A percentile compares a stretch with the other conserved stretches of the same genome.
Evolutionary conservation across 2,888 invertebrate species (phyloP).

Genomic region (Willowsia nigromaculata): DNA sequence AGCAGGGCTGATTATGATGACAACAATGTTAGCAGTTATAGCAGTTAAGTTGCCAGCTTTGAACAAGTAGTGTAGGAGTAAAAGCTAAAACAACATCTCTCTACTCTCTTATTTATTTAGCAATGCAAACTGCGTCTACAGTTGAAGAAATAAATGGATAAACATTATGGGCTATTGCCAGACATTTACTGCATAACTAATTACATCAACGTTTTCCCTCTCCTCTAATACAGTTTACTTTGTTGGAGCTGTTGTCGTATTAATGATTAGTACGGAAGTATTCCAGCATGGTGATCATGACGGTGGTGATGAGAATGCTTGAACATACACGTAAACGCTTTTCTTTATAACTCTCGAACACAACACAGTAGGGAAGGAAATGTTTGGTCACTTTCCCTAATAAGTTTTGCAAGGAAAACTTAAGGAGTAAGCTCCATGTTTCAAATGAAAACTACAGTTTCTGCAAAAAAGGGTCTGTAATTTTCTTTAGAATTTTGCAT

Average conservation of each 20-base stretch:
- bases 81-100: too few relatives aligned
- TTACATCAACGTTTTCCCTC: slow-evolving; percentile 72
- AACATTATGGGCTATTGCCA: slow-evolving; percentile 71
- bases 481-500: not conserved
- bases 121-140: slow-evolving; percentile 77
- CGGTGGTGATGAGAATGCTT: slow-evolving; percentile 24
- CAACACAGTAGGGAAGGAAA: not conserved
- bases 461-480: not conserved
- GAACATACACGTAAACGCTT: not conserved
- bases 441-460: not conserved
- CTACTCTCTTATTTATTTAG: slow-evolving; percentile 57
- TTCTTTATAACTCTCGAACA: not conserved
- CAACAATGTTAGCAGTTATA: slow-evolving; percentile 39
- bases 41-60: not conserved
- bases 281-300: not conserved
- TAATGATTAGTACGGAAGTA: not conserved
- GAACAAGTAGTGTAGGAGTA: not conserved
- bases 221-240: not conserved
- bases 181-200: slow-evolving; percentile 78
- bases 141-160: slow-evolving; percentile 79
- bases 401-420: not conserved
- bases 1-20: slow-evolving; percentile 26
- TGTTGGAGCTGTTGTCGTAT: slow-evolving; percentile 17
- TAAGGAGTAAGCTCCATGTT: not conserved
- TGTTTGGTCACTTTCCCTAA: slow-evolving; percentile 11